Base-by-base conservation (phyloP, 1,140 invertebrate species). In the Euschistus heros region DNA sequence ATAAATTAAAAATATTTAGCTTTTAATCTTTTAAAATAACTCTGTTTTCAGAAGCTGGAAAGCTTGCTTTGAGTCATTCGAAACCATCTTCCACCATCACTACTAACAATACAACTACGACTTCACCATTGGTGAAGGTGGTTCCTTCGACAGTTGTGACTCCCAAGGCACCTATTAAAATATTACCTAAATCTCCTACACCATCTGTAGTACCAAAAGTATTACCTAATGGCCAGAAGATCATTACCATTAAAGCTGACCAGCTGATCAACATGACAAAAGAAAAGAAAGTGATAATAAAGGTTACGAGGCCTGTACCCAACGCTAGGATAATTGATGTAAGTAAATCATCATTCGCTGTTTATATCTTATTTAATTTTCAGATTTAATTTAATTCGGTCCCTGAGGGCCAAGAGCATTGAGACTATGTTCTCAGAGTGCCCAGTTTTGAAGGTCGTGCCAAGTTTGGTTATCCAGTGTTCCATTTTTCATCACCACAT, bases 11-110 rank as follows among this genome's bases (percentile, higher is more conserved):
- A n/a, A n/a, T n/a, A n/a, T n/a, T n/a, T n/a, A n/a, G n/a, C n/a
- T n/a, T n/a, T n/a, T n/a, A n/a, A n/a, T n/a, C n/a, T n/a, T n/a
- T n/a, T n/a, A n/a, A n/a, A n/a, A 13, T 52, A 52, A 50, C 50
- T 24, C 13, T 27, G 27, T 63, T 68, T 65, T 69, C 70, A 80
- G 84, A 90, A 73, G 86, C 86, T 62, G 88, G 88, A 18, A 89
- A 89, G 72, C 77, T 89, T 69, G 82, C 87, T 6, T 73, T 90
- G 17, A 62, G n/a, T 4, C 50, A 8, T 15, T 46, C 20, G 8
- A 55, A 65, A 68, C 60, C 42, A 27, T 42, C 52, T n/a, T 10
- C 47, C 17, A 24, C 65, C 26, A 47, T 22, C 24, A 24, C 33
- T 10, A 37, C 33, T 1, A 37, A 37, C 33, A 37, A 37, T 37